Conservation (phyloP, 2,113 vertebrate species). For the Ctenodactylus gundi region DNA sequence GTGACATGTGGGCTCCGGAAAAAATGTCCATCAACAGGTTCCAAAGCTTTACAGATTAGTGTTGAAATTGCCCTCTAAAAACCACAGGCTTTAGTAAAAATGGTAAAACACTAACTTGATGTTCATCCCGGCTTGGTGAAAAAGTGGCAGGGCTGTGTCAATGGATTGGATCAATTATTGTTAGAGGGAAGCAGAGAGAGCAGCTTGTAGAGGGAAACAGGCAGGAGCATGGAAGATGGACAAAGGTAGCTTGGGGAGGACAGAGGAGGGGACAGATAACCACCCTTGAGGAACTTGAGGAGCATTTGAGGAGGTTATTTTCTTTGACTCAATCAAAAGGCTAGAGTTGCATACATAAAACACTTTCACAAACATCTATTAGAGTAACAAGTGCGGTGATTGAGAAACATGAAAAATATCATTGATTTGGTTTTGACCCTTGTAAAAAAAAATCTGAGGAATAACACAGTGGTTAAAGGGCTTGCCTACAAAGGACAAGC, state of each 20-base stretch:
- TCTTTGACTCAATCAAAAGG: background rate
- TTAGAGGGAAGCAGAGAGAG: background rate
- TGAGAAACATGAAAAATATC: conserved; percentile 1
- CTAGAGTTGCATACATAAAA: background rate
- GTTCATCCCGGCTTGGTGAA: background rate
- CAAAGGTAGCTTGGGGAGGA: background rate
- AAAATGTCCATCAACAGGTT: background rate
- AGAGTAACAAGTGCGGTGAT: background rate
- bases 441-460: too few species aligned
- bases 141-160: background rate
- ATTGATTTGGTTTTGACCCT: conserved; percentile 5
- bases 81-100: background rate
- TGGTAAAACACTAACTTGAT: background rate
- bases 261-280: background rate
- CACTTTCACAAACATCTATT: background rate
- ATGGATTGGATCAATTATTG: background rate
- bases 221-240: background rate
- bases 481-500: too few species aligned
- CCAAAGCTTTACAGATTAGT: conserved; percentile 6
- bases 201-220: background rate
- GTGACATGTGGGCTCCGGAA: background rate
- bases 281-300: background rate
- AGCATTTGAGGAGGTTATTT: background rate
- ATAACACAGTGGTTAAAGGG: too few species aligned
- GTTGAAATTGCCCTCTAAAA: background rate